These are phyloP conservation scores for Platycheirus rosarum DNA, from an alignment of 2,888 invertebrate species.

Conservation along the genomic window DNA sequence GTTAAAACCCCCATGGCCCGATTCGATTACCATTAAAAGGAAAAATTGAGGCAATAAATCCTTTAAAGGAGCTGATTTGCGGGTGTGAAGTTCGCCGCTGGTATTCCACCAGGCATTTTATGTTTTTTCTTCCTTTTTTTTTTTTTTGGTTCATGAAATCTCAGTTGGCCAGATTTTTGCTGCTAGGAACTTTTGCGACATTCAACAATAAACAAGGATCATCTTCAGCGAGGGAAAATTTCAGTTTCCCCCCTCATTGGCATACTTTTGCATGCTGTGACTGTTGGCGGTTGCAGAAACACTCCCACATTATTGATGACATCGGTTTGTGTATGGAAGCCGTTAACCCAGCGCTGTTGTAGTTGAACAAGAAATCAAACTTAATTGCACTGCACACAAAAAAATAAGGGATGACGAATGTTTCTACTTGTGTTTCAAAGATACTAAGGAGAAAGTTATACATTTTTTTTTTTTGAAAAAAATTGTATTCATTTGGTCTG, in stretches of 20 bases:
- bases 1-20: constrained; percentile 8
- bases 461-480: not conserved
- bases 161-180: constrained; percentile 43
- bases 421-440: not conserved
- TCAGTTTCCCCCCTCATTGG: constrained; percentile 32
- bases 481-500: not conserved
- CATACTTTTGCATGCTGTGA: constrained; percentile 33
- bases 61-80: constrained; percentile 31
- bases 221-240: constrained; percentile 59
- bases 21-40: constrained; percentile 52
- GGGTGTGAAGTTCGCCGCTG: constrained; percentile 46
- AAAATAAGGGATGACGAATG: not conserved
- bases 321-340: not conserved
- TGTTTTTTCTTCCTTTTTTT: no score
- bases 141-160: constrained; percentile 29
- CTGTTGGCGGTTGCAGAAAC: constrained; percentile 8
- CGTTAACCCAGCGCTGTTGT: not conserved
- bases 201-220: constrained; percentile 71
- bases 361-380: constrained; percentile 5
- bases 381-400: constrained; percentile 8
- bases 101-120: constrained; percentile 33
- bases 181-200: constrained; percentile 34
- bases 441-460: no score
- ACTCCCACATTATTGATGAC: constrained; percentile 22
- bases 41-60: constrained; percentile 55